Evolutionary conservation across 2,113 vertebrate species (phyloP).

Genomic region (Fukomys damarensis): DNA sequence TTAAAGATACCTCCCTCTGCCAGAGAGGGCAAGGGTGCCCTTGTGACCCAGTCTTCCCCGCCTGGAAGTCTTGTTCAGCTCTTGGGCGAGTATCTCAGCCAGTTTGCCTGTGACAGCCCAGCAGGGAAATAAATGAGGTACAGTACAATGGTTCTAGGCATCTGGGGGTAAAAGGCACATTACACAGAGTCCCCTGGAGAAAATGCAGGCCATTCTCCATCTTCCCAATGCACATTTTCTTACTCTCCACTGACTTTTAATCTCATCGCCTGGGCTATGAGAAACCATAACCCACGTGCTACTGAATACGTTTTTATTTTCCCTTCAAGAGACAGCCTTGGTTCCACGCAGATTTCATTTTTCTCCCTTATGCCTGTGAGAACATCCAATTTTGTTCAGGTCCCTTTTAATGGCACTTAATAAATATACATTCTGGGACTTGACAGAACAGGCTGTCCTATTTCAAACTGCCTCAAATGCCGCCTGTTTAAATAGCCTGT

Average conservation of each 20-base stretch:
- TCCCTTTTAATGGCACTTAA: slow-evolving; percentile 75
- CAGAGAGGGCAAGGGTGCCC: background rate
- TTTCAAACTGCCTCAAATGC: slow-evolving; percentile 19
- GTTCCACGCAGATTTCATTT: slow-evolving; percentile 30
- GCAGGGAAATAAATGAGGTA: slow-evolving; percentile 38
- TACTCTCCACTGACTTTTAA: slow-evolving; percentile 7
- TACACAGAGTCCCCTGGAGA: background rate
- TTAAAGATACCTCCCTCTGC: background rate
- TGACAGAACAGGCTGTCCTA: slow-evolving; percentile 61
- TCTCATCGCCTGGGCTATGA: background rate
- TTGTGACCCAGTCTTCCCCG: background rate
- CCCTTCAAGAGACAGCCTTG: slow-evolving; percentile 11
- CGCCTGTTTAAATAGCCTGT: background rate
- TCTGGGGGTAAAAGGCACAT: slow-evolving; percentile 25
- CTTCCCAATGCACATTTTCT: slow-evolving; percentile 20
- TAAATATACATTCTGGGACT: slow-evolving; percentile 72
- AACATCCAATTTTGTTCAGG: slow-evolving; percentile 62
- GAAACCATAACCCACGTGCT: slow-evolving; percentile 36
- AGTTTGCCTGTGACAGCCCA: background rate
- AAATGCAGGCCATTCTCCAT: background rate
- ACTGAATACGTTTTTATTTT: slow-evolving; percentile 36
- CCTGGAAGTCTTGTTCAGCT: background rate
- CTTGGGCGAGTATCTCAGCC: background rate
- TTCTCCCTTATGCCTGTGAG: slow-evolving; percentile 34
- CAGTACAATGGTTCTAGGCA: slow-evolving; percentile 39